These are phyloP conservation scores for Archivesica marissinica DNA, from an alignment of 1,140 invertebrate genomes.

Conservation along the genomic window DNA sequence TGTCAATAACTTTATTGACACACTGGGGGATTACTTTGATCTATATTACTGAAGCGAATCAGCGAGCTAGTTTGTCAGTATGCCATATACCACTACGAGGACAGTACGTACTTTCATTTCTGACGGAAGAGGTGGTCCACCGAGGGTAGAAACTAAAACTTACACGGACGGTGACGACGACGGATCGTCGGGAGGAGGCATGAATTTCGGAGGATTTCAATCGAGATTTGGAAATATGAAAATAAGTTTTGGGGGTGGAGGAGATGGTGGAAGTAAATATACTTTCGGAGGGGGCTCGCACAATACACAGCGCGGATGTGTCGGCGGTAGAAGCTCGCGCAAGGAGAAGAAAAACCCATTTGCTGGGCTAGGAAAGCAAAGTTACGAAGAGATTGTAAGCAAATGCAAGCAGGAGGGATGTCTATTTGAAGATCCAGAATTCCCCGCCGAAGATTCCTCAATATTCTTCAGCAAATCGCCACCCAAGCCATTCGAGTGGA, in stretches of 20 bases:
- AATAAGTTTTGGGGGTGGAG: constrained; percentile 65
- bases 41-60: constrained; percentile 18
- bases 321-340: constrained; percentile 68
- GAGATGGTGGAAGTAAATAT: constrained; percentile 40
- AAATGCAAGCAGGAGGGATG: constrained; percentile 75
- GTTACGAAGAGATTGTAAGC: constrained; percentile 76
- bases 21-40: constrained; percentile 14
- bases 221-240: constrained; percentile 67
- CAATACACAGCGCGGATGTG: constrained; percentile 62
- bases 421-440: constrained; percentile 83
- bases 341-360: constrained; percentile 76
- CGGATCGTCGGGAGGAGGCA: constrained; percentile 41
- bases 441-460: constrained; percentile 75
- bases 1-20: constrained; percentile 3
- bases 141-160: constrained; percentile 74
- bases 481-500: constrained; percentile 79
- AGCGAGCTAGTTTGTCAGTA: constrained; percentile 7
- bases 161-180: constrained; percentile 71
- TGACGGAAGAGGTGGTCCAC: constrained; percentile 73
- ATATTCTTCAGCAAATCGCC: constrained; percentile 80
- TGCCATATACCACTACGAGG: constrained; percentile 61
- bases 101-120: constrained; percentile 75
- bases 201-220: constrained; percentile 59
- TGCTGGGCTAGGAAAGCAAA: constrained; percentile 73
- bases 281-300: constrained; percentile 34